Conservation (phyloP, 2,797 vertebrate genomes). For the Euthynnus affinis region DNA sequence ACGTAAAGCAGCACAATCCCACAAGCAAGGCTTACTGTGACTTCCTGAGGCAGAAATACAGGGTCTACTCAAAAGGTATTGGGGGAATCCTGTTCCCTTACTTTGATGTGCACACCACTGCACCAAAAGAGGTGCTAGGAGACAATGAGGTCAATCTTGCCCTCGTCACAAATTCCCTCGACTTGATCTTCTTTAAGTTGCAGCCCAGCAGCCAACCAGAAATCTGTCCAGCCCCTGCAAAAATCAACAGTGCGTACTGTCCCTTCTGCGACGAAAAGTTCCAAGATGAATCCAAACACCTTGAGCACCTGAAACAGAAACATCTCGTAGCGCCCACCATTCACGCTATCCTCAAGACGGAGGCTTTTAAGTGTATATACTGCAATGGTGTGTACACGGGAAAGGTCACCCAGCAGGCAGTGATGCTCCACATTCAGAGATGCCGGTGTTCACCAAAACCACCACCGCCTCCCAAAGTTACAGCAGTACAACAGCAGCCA, state of each 20-base stretch:
- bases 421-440: slow-evolving; percentile 93
- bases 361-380: slow-evolving; percentile 98
- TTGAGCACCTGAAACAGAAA: slow-evolving; percentile 92
- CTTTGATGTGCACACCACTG: slow-evolving; percentile 91
- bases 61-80: slow-evolving; percentile 87
- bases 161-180: slow-evolving; percentile 89
- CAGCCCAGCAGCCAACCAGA: slow-evolving; percentile 82
- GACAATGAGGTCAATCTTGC: slow-evolving; percentile 93
- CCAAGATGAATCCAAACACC: slow-evolving; percentile 85
- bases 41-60: slow-evolving; percentile 92
- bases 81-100: slow-evolving; percentile 93
- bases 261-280: slow-evolving; percentile 93
- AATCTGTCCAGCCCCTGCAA: slow-evolving; percentile 74
- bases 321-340: slow-evolving; percentile 96
- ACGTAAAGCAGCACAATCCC: slow-evolving; percentile 91
- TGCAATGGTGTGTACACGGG: slow-evolving; percentile 98
- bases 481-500: slow-evolving; percentile 6
- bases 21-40: slow-evolving; percentile 89
- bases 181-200: slow-evolving; percentile 92
- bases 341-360: slow-evolving; percentile 94
- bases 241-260: slow-evolving; percentile 84
- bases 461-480: slow-evolving; percentile 62
- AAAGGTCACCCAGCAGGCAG: slow-evolving; percentile 94
- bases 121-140: slow-evolving; percentile 91
- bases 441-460: slow-evolving; percentile 91